Evolutionary conservation across 2,888 invertebrate genomes (phyloP).

Genomic region (Poecilus cupreus): DNA sequence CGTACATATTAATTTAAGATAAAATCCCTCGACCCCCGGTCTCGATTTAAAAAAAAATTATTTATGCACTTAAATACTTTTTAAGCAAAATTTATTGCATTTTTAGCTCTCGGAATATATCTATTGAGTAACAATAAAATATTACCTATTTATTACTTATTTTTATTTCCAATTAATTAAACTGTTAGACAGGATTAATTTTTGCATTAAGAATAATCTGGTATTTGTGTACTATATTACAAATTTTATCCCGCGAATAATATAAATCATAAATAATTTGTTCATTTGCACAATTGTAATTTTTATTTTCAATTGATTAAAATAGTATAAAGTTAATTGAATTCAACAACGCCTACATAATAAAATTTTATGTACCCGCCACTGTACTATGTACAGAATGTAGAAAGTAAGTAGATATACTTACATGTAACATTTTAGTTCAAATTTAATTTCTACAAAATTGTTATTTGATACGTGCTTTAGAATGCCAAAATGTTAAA

Average conservation of each 20-base stretch:
- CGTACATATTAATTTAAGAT: no score
- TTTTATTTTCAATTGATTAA: slow-evolving; percentile 15
- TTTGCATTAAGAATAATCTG: slow-evolving; percentile 20
- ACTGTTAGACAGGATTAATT: slow-evolving; percentile 33
- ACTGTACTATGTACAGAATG: not conserved
- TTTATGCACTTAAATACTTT: no score
- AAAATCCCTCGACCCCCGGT: no score
- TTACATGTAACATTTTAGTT: slow-evolving; percentile 16
- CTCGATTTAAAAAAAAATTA: no score
- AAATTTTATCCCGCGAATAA: slow-evolving; percentile 6
- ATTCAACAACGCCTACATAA: slow-evolving; percentile 15
- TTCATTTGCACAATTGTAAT: not conserved
- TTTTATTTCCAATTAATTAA: slow-evolving; percentile 43
- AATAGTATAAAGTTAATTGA: slow-evolving; percentile 22
- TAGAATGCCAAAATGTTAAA: not conserved
- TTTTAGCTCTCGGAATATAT: no score
- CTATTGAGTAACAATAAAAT: not conserved
- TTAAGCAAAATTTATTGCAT: no score
- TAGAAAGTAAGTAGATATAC: slow-evolving; percentile 27
- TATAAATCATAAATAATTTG: slow-evolving; percentile 1
- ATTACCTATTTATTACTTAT: slow-evolving; percentile 27
- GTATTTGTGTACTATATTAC: not conserved
- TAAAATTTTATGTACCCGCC: slow-evolving; percentile 23
- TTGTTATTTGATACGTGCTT: not conserved
- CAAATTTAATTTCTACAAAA: not conserved